These are phyloP conservation scores for Leptinotarsa texana DNA, from an alignment of 1,140 invertebrate species.

Conservation along the genomic window DNA sequence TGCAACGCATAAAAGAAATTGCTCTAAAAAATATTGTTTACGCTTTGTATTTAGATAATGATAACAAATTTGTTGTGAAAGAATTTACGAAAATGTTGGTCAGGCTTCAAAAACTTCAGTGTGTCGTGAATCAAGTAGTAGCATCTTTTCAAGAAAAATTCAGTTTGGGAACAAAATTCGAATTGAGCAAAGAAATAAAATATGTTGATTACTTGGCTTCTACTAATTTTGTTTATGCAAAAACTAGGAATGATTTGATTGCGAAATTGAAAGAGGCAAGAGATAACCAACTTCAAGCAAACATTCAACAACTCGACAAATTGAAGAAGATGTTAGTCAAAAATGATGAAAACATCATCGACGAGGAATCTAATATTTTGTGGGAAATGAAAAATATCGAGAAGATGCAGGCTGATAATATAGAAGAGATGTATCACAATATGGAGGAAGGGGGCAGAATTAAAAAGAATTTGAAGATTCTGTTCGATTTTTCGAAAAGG, in stretches of 20 bases:
- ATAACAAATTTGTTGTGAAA: slow-evolving; percentile 42
- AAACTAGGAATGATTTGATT: slow-evolving; percentile 38
- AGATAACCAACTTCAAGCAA: slow-evolving; percentile 36
- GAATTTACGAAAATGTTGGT: slow-evolving; percentile 44
- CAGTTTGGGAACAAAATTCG: slow-evolving; percentile 37
- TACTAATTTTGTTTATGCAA: slow-evolving; percentile 36
- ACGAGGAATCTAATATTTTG: slow-evolving; percentile 41
- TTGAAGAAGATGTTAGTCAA: slow-evolving; percentile 38
- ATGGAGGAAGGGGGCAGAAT: slow-evolving; percentile 38
- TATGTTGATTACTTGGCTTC: slow-evolving; percentile 39
- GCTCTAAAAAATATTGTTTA: slow-evolving; percentile 37
- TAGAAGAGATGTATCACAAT: slow-evolving; percentile 45
- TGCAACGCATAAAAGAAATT: slow-evolving; percentile 41
- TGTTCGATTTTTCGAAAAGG: slow-evolving; percentile 48
- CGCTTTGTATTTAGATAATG: slow-evolving; percentile 29
- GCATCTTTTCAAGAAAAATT: slow-evolving; percentile 43
- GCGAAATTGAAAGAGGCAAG: slow-evolving; percentile 37
- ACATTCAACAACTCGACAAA: slow-evolving; percentile 38
- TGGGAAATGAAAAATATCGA: slow-evolving; percentile 49
- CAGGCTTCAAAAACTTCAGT: slow-evolving; percentile 45
- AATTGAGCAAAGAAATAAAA: slow-evolving; percentile 44
- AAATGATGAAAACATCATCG: slow-evolving; percentile 31
- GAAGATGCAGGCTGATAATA: slow-evolving; percentile 43
- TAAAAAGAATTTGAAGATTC: slow-evolving; percentile 47
- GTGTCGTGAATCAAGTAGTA: slow-evolving; percentile 40